Base-by-base conservation (phyloP, 1,140 invertebrate species). In the Euwallacea fornicatus region DNA sequence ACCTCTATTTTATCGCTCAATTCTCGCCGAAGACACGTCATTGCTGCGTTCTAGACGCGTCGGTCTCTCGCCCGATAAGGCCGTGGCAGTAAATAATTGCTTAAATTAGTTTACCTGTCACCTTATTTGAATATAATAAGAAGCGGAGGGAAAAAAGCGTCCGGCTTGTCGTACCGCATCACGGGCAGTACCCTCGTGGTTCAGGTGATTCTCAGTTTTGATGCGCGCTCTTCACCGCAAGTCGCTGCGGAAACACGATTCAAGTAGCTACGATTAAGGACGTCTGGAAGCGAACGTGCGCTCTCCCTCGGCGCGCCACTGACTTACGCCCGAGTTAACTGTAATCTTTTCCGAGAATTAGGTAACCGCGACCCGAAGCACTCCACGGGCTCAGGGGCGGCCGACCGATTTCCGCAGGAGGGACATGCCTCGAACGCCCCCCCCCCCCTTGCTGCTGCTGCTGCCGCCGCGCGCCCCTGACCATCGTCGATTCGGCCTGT, bases 61-160 rank as follows among this genome's bases (percentile, higher is more conserved):
- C 46, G 13, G 46, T 50, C 9, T 13, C 9, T 13, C 46, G 13
- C n/a, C 47, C 63, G 66, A 68, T 68, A 68, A 68, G 42, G 56
- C 43, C 16, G 9, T 69, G 67, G 67, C 67, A 69, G 67, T 69
- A 62, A 69, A 46, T 62, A 69, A 69, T 69, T 55, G 58, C 58
- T 61, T 62, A 21, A 69, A 68, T 69, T 69, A 62, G 58, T 54
- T 62, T 54, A 42, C 11, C 42, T 69, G 67, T 69, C 67, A 69
- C 47, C 59, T 62, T 61, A 69, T 62, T 69, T 69, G 58, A 69
- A 61, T 69, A 69, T 54, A 61, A 61, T 61, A 69, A 53, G 65
- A 58, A 41, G 6, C 50, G 0, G 15, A 6, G 6, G 11, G 50
- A 53, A 6, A 53, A 9, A 53, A 53, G 50, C 21, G 1, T 33